A percentile compares a stretch with the other conserved stretches of the same genome.
Conservation (phyloP, 2,113 vertebrate genomes). For the Hymenochirus boettgeri region DNA sequence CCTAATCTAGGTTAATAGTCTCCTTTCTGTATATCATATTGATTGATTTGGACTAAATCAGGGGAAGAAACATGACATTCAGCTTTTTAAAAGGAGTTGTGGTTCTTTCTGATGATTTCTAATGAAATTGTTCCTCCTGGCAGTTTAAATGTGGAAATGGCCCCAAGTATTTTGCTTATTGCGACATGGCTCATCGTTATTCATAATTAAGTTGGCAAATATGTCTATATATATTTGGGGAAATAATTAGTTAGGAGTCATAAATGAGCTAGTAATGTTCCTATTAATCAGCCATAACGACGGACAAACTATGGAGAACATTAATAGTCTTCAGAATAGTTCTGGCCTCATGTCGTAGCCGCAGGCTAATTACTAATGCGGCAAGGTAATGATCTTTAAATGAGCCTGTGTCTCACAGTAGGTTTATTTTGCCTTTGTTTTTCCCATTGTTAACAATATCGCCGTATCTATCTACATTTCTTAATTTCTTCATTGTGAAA, state of each 20-base stretch:
- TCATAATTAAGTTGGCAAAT: constrained; percentile 25
- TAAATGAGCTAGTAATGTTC: constrained; percentile 30
- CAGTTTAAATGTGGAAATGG: background rate
- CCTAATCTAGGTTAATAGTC: no score
- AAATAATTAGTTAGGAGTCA: constrained; percentile 33
- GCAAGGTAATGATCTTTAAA: constrained; percentile 38
- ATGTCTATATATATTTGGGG: constrained; percentile 24
- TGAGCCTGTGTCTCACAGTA: constrained; percentile 18
- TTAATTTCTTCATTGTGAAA: background rate
- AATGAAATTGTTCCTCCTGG: no score
- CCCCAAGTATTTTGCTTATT: constrained; percentile 16
- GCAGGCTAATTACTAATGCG: constrained; percentile 26
- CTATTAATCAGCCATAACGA: constrained; percentile 32
- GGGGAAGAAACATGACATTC: no score
- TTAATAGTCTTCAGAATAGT: constrained; percentile 9
- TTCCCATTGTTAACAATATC: constrained; percentile 1
- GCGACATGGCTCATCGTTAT: background rate
- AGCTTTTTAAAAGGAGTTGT: no score
- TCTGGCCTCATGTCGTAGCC: constrained; percentile 15
- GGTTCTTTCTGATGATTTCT: no score
- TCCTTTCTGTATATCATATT: no score
- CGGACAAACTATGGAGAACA: constrained; percentile 18
- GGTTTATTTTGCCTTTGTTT: constrained; percentile 6
- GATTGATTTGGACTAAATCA: no score
- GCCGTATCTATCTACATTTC: background rate